These are phyloP conservation scores for Drosophila macrospina DNA, from an alignment of 2,888 invertebrate species.

Conservation along the genomic window DNA sequence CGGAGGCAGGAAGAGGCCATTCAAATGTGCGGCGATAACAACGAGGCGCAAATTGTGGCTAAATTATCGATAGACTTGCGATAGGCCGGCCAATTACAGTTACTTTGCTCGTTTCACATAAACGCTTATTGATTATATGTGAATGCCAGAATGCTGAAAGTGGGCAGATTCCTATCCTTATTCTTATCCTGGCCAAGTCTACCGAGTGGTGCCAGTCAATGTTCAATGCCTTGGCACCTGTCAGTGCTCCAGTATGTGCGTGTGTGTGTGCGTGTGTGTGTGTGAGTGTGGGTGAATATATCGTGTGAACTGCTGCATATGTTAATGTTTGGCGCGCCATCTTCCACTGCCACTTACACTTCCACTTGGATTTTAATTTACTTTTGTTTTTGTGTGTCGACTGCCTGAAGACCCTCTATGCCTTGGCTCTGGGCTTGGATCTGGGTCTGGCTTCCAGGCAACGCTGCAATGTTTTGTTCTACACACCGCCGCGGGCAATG, in stretches of 20 bases:
- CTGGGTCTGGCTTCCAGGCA: constrained; percentile 18
- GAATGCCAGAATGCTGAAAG: constrained; percentile 9
- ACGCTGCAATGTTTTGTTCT: constrained; percentile 36
- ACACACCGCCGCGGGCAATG: constrained; percentile 24
- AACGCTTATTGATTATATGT: constrained; percentile 59
- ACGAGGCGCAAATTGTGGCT: constrained; percentile 67
- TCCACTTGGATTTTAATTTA: constrained; percentile 62
- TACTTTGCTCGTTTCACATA: constrained; percentile 38
- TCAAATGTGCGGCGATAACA: constrained; percentile 44
- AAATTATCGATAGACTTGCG: constrained; percentile 75
- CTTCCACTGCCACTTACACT: constrained; percentile 53
- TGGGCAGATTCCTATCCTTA: constrained; percentile 31
- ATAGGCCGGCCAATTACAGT: constrained; percentile 61
- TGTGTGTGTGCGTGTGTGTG: constrained; percentile 24
- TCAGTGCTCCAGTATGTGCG: constrained; percentile 44
- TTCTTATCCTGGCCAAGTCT: constrained; percentile 25
- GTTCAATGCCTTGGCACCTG: constrained; percentile 76
- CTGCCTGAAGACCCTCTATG: constrained; percentile 32
- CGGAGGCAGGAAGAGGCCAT: constrained; percentile 5
- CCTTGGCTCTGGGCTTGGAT: not conserved
- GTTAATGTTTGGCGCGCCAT: constrained; percentile 75
- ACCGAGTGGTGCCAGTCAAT: constrained; percentile 62
- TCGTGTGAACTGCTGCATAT: constrained; percentile 79
- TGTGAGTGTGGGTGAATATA: constrained; percentile 63
- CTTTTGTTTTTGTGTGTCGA: constrained; percentile 30